Evolutionary conservation across 2,888 invertebrate species (phyloP), one percentile per base, ranked within the genome.

Genomic region (Polyommatus icarus): DNA sequence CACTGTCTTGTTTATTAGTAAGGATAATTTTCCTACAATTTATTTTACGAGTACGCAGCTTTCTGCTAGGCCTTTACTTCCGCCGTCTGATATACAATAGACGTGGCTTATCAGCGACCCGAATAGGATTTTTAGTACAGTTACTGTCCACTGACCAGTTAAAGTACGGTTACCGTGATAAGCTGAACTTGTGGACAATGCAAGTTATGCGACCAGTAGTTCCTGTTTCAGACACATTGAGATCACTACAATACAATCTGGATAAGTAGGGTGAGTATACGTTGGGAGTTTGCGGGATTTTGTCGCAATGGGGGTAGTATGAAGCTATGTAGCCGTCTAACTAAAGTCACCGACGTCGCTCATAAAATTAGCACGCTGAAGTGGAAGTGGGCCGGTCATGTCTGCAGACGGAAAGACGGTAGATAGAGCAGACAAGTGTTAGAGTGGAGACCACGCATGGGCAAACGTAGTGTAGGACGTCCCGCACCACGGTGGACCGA

Each of bases 171-270:
- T 75, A 54, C 46, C 46, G 29, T 75, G 75, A 75, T 75, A 75
- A 73, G 46, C 73, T 72, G 54, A 32, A 54, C 71, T 40, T 71
- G 46, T 46, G 72, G 57, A 57, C 77, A 73, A n/a, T 77, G 32
- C 50, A 24, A 73, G 77, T 72, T 36, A 77, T 72, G 24, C 36
- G 36, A 15, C 72, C 73, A 20, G 50, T 79, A 59, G 78, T 78
- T 79, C 80, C 79, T 77, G 80, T 77, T 78, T 78, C 78, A 79
- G 81, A 81, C 81, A 80, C 80, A 81, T 80, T 79, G 80, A 81
- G 80, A 79, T 76, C 79, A 78, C 79, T 78, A 81, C 80, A 82
- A 80, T 80, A 78, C 80, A 54, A 78, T 77, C 76, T 40, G 73
- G 72, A 77, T 67, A 76, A 71, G 75, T 76, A 59, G 76, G 79